phyloP scores from a whole-genome alignment of 23 tunicate species.

The Phallusia fumigata region DNA sequence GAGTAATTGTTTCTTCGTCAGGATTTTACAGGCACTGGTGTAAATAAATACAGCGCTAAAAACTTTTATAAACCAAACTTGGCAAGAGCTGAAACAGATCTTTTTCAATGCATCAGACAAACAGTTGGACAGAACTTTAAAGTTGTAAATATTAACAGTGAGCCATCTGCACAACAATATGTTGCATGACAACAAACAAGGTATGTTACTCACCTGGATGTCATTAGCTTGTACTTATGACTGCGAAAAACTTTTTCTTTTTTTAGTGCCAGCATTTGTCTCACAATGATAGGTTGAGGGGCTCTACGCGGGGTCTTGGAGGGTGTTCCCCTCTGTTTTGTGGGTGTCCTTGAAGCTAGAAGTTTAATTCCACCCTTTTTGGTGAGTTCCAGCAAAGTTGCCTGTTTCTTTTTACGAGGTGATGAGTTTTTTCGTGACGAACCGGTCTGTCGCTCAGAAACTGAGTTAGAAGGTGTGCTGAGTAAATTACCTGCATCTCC shows the following conservation, averaged over 20 bases:
- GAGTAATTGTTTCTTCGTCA: conserved; percentile 57
- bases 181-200: too few species aligned
- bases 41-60: too few species aligned
- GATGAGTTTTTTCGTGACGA: conserved; percentile 56
- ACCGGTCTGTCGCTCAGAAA: background rate
- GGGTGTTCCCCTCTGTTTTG: conserved; percentile 26
- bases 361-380: conserved; percentile 60
- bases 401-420: conserved; percentile 71
- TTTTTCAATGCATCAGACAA: too few species aligned
- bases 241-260: conserved; percentile 57
- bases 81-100: too few species aligned
- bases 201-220: conserved; percentile 40
- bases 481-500: background rate
- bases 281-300: conserved; percentile 57
- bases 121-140: too few species aligned
- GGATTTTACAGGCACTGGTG: conserved; percentile 62
- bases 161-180: too few species aligned
- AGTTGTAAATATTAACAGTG: too few species aligned
- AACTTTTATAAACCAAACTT: too few species aligned
- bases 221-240: conserved; percentile 53
- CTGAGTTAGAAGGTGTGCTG: conserved; percentile 3
- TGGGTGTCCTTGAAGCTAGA: conserved; percentile 40
- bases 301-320: conserved; percentile 42
- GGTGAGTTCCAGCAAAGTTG: conserved; percentile 63
- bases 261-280: conserved; percentile 47